Evolutionary conservation across 2,888 invertebrate genomes (phyloP).

Genomic region (Agrotis puta): DNA sequence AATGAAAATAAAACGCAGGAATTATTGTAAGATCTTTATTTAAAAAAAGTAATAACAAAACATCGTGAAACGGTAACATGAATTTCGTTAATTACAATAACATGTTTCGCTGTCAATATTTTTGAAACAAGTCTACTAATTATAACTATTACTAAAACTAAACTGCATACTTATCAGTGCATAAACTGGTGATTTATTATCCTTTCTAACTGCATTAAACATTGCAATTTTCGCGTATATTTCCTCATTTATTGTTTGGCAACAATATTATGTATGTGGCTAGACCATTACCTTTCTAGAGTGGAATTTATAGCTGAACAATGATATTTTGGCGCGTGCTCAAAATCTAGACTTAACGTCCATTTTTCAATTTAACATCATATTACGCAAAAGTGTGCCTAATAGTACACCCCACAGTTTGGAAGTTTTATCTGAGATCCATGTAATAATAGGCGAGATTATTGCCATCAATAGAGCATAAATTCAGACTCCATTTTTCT

Average conservation of each 20-base stretch:
- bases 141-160: constrained; percentile 31
- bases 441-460: too few species aligned
- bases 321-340: too few species aligned
- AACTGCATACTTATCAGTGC: constrained; percentile 43
- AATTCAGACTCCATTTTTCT: too few species aligned
- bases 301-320: not conserved
- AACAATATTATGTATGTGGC: not conserved
- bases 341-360: not conserved
- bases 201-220: constrained; percentile 14
- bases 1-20: not conserved
- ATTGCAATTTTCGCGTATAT: constrained; percentile 17
- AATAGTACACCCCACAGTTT: too few species aligned
- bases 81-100: not conserved
- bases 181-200: constrained; percentile 37
- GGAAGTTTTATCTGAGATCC: too few species aligned
- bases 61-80: not conserved
- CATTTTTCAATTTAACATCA: too few species aligned
- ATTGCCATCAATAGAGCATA: too few species aligned
- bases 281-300: not conserved
- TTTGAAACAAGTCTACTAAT: constrained; percentile 23
- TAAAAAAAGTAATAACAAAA: not conserved
- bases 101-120: not conserved
- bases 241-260: constrained; percentile 12
- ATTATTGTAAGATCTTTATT: not conserved
- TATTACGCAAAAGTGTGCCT: too few species aligned